phyloP scores from a whole-genome alignment of 1,140 invertebrate genomes.

The Scaptodrosophila lebanonensis region DNA sequence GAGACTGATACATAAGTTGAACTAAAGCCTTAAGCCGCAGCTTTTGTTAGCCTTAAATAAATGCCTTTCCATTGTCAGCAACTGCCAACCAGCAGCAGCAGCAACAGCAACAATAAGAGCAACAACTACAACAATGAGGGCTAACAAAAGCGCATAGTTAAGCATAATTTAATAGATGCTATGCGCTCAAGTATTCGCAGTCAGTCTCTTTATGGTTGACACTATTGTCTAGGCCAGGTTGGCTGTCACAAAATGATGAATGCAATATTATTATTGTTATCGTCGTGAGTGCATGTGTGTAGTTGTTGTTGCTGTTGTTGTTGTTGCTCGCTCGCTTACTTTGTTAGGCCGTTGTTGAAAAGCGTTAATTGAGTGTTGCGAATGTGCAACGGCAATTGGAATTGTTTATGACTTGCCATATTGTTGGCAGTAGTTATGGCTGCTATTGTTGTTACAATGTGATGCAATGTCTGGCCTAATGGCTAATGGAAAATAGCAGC shows the following conservation, averaged over 20 bases:
- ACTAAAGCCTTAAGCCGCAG: no score
- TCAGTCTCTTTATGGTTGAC: constrained; percentile 69
- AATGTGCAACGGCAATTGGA: constrained; percentile 73
- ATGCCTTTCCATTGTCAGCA: constrained; percentile 49
- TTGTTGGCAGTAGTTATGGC: constrained; percentile 25
- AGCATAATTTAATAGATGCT: constrained; percentile 76
- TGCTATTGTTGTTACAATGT: constrained; percentile 47
- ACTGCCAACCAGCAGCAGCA: constrained; percentile 19
- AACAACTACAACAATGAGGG: constrained; percentile 4
- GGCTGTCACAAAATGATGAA: constrained; percentile 69
- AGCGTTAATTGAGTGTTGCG: constrained; percentile 75
- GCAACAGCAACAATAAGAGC: constrained; percentile 13
- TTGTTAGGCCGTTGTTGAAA: constrained; percentile 63
- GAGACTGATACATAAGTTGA: constrained; percentile 42
- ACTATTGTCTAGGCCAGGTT: constrained; percentile 72
- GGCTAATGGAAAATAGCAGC: constrained; percentile 45
- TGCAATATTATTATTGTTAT: constrained; percentile 71
- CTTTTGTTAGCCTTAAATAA: no score
- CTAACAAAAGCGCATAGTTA: constrained; percentile 69
- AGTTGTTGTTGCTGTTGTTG: constrained; percentile 9
- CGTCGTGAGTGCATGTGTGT: constrained; percentile 32
- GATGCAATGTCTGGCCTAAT: constrained; percentile 41
- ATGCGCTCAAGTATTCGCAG: constrained; percentile 48
- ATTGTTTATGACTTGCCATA: constrained; percentile 73
- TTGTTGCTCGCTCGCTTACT: constrained; percentile 27